A percentile compares a stretch with the other conserved stretches of the same genome.
These are phyloP conservation scores for Quadroppia sp. DNA, from an alignment of 2,888 invertebrate genomes.

Conservation along the genomic window DNA sequence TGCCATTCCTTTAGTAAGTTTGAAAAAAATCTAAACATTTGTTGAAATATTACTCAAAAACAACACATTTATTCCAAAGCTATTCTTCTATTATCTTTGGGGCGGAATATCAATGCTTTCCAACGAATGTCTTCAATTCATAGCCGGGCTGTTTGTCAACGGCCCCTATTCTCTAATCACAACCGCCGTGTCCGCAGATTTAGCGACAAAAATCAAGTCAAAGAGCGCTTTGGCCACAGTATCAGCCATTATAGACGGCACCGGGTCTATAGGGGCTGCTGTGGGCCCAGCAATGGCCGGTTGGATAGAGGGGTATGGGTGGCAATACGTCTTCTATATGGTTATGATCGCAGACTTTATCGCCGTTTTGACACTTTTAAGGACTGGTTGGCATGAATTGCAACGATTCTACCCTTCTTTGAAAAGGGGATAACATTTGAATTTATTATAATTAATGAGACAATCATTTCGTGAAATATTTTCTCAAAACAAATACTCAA, in stretches of 20 bases:
- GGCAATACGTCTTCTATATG: constrained; percentile 87
- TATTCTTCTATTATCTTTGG: constrained; percentile 47
- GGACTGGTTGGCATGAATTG: too few relatives aligned
- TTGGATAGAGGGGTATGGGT: constrained; percentile 65
- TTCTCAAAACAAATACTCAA: too few relatives aligned
- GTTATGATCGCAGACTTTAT: constrained; percentile 74
- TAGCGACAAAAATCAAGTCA: constrained; percentile 53
- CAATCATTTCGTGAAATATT: too few relatives aligned
- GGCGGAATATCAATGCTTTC: constrained; percentile 38
- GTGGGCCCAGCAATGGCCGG: constrained; percentile 87
- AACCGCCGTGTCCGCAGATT: constrained; percentile 89
- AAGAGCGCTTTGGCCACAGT: constrained; percentile 83
- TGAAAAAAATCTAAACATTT: background rate
- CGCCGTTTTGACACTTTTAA: constrained; percentile 61
- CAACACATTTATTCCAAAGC: constrained; percentile 38
- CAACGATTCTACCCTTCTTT: too few relatives aligned
- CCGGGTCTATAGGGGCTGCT: constrained; percentile 87
- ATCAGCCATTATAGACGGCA: constrained; percentile 94
- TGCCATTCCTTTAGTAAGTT: constrained; percentile 73
- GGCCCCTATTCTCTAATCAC: constrained; percentile 95
- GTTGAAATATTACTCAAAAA: background rate
- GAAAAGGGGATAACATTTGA: too few relatives aligned
- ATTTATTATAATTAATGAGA: too few relatives aligned
- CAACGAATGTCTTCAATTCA: constrained; percentile 51
- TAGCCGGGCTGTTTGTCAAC: constrained; percentile 62